Conservation (phyloP, 2,888 invertebrate genomes). For the Drosophila subsilvestris region DNA sequence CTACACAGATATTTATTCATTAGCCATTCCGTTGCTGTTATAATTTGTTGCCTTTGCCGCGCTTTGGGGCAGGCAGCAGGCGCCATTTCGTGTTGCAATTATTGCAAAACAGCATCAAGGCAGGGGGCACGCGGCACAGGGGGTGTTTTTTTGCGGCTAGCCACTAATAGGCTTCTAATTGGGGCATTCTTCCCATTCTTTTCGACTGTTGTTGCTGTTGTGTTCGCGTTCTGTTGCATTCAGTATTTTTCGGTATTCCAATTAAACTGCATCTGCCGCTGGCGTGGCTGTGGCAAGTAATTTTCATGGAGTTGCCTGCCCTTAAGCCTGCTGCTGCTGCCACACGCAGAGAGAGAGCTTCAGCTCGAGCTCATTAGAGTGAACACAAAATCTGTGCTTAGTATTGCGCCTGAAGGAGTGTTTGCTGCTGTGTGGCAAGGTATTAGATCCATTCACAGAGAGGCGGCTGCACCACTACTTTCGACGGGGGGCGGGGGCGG, state of each 20-base stretch:
- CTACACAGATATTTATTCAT: slow-evolving; percentile 65
- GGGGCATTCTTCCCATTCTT: slow-evolving; percentile 44
- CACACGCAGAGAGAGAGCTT: slow-evolving; percentile 11
- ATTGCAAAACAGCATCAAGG: slow-evolving; percentile 31
- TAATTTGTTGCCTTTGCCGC: slow-evolving; percentile 55
- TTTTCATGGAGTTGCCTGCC: slow-evolving; percentile 53
- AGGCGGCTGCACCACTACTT: slow-evolving; percentile 13
- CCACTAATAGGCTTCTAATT: slow-evolving; percentile 71
- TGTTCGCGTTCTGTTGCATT: slow-evolving; percentile 9
- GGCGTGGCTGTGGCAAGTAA: slow-evolving; percentile 52
- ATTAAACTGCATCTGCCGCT: slow-evolving; percentile 70
- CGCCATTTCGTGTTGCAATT: slow-evolving; percentile 52
- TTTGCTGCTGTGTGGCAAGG: background rate
- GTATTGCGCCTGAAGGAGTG: slow-evolving; percentile 8
- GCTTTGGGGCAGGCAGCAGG: slow-evolving; percentile 58
- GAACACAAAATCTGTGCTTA: slow-evolving; percentile 44
- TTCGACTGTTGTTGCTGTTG: slow-evolving; percentile 19
- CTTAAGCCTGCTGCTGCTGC: slow-evolving; percentile 20
- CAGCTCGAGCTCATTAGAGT: slow-evolving; percentile 34
- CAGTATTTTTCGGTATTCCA: slow-evolving; percentile 51
- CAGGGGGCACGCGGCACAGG: slow-evolving; percentile 6
- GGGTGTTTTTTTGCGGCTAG: background rate
- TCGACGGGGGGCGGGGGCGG: no score
- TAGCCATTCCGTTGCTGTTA: slow-evolving; percentile 49
- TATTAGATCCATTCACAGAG: slow-evolving; percentile 38